phyloP scores from a whole-genome alignment of 1,140 invertebrate species.

The Euura saliciscinereae region DNA sequence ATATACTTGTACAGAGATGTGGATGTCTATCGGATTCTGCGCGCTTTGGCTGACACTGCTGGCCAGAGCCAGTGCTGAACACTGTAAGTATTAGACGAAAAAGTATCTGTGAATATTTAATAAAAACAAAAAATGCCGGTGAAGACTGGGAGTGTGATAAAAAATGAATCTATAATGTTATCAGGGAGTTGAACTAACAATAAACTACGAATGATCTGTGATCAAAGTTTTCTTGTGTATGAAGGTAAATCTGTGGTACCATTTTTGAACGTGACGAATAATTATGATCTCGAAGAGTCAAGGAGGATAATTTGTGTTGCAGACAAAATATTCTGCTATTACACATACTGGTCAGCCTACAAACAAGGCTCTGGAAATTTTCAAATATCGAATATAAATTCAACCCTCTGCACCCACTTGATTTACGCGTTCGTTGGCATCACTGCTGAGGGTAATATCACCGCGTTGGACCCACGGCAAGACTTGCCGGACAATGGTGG shows the following conservation, averaged over 20 bases:
- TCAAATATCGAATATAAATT: constrained; percentile 63
- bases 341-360: constrained; percentile 40
- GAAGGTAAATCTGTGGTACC: too few species aligned
- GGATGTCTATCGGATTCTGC: neutral
- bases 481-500: too few species aligned
- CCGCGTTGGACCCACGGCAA: constrained; percentile 37
- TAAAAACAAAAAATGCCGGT: neutral
- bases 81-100: neutral
- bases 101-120: neutral
- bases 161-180: neutral
- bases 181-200: neutral
- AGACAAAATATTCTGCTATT: constrained; percentile 38
- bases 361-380: constrained; percentile 63
- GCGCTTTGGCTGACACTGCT: neutral
- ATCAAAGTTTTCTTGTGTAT: constrained; percentile 56
- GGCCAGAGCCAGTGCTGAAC: neutral
- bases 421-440: constrained; percentile 74
- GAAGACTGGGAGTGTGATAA: neutral
- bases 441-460: constrained; percentile 44
- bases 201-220: neutral
- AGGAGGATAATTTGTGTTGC: constrained; percentile 68
- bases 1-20: neutral
- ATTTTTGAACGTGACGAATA: too few species aligned
- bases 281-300: too few species aligned
- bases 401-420: constrained; percentile 71